Evolutionary conservation across 2,888 invertebrate genomes (phyloP).

Genomic region (Peribatodes rhomboidaria): DNA sequence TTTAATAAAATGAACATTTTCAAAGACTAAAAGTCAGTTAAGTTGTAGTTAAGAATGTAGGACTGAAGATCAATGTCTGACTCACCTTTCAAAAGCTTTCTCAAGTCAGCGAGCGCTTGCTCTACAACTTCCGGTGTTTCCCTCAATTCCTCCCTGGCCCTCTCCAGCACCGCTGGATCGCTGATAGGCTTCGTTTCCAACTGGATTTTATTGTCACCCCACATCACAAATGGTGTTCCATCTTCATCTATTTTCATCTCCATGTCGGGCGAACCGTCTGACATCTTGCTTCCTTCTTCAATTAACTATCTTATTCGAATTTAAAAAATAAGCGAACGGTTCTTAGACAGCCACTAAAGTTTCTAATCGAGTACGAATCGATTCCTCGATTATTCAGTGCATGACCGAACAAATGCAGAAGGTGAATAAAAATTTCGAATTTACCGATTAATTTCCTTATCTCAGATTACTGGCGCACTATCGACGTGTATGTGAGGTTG

Average conservation of each 20-base stretch:
- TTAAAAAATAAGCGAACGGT: not conserved
- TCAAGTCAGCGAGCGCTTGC: slow-evolving; percentile 85
- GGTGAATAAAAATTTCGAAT: slow-evolving; percentile 2
- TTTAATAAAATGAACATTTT: too few relatives aligned
- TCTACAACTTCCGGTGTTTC: slow-evolving; percentile 90
- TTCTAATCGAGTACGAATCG: not conserved
- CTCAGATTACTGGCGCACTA: slow-evolving; percentile 18
- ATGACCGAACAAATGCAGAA: not conserved
- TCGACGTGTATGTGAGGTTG: slow-evolving; percentile 2
- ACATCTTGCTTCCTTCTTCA: not conserved
- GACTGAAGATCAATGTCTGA: not conserved
- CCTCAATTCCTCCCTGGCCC: slow-evolving; percentile 89
- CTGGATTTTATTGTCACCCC: slow-evolving; percentile 87
- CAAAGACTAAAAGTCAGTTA: too few relatives aligned
- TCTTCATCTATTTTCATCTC: slow-evolving; percentile 83
- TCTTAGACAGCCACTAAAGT: not conserved
- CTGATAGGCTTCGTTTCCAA: slow-evolving; percentile 88
- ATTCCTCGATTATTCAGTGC: not conserved
- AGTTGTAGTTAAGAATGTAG: too few relatives aligned
- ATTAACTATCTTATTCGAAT: not conserved
- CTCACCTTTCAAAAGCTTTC: slow-evolving; percentile 86
- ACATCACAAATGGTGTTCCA: slow-evolving; percentile 87
- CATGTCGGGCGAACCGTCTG: slow-evolving; percentile 58
- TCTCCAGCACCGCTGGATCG: slow-evolving; percentile 86
- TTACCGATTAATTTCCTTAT: slow-evolving; percentile 21